Evolutionary conservation across 2,797 vertebrate genomes (phyloP).

Genomic region (Mus caroli): DNA sequence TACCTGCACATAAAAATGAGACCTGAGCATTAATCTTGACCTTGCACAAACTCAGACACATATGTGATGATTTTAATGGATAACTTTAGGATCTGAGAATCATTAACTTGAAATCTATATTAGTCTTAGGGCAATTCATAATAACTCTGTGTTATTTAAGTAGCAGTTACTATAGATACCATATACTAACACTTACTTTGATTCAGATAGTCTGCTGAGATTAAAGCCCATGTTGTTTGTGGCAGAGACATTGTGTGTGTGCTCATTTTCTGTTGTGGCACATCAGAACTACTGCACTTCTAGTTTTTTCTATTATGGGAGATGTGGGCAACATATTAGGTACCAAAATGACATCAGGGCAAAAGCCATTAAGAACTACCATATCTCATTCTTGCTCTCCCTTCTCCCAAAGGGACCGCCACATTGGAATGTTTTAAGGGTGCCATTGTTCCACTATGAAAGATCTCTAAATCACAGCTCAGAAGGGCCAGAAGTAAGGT

Average conservation of each 20-base stretch:
- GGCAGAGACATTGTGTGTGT: neutral
- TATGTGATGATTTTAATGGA: neutral
- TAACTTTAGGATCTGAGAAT: neutral
- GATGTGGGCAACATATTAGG: neutral
- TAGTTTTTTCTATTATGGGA: neutral
- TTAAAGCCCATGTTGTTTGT: neutral
- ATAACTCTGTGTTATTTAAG: neutral
- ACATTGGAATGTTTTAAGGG: neutral
- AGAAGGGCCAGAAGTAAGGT: neutral
- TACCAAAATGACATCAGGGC: neutral
- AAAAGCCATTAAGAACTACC: neutral
- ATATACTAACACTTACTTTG: neutral
- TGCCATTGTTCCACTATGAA: neutral
- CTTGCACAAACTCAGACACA: neutral
- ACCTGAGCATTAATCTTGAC: neutral
- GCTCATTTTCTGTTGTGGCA: neutral
- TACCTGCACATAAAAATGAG: neutral
- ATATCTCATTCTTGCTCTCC: neutral
- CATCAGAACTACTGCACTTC: neutral
- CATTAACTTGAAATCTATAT: neutral
- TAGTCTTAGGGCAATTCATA: neutral
- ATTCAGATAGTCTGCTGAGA: neutral
- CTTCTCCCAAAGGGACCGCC: neutral
- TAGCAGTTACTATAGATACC: neutral
- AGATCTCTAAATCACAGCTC: constrained; percentile 11